phyloP scores from a whole-genome alignment of 2,888 invertebrate genomes.

The Scelioninae gen. 1 region DNA sequence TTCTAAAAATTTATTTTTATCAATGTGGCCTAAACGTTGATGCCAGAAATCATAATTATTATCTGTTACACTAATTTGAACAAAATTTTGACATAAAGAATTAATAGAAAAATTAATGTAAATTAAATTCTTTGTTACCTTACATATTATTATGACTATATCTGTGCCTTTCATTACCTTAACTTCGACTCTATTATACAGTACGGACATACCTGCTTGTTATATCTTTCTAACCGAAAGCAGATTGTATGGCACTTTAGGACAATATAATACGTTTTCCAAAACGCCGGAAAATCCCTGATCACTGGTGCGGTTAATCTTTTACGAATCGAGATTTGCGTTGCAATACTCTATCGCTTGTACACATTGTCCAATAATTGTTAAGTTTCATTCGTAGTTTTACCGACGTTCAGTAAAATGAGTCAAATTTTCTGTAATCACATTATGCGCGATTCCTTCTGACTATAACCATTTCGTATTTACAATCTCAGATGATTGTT shows the following conservation, averaged over 20 bases:
- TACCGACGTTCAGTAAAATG: slow-evolving; percentile 48
- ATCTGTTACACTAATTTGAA: too few relatives aligned
- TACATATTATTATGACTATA: background rate
- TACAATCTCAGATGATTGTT: slow-evolving; percentile 1
- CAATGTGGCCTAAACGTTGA: too few relatives aligned
- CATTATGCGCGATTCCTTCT: slow-evolving; percentile 46
- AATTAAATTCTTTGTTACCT: background rate
- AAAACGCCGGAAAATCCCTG: background rate
- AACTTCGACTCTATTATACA: background rate
- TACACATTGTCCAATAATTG: slow-evolving; percentile 66
- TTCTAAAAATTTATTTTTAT: too few relatives aligned
- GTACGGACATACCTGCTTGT: background rate
- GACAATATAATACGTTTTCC: too few relatives aligned
- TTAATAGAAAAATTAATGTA: background rate
- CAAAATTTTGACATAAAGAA: too few relatives aligned
- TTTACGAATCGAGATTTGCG: slow-evolving; percentile 60
- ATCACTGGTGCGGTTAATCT: slow-evolving; percentile 33
- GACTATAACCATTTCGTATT: slow-evolving; percentile 37
- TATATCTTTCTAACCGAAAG: slow-evolving; percentile 13
- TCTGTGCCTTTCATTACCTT: background rate
- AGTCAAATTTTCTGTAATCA: slow-evolving; percentile 65
- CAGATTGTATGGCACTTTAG: too few relatives aligned
- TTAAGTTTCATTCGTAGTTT: slow-evolving; percentile 64
- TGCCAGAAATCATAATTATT: too few relatives aligned
- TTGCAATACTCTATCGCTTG: slow-evolving; percentile 71